These are phyloP conservation scores for Pitangus sulphuratus DNA, from an alignment of 2,797 vertebrate genomes.

Conservation along the genomic window DNA sequence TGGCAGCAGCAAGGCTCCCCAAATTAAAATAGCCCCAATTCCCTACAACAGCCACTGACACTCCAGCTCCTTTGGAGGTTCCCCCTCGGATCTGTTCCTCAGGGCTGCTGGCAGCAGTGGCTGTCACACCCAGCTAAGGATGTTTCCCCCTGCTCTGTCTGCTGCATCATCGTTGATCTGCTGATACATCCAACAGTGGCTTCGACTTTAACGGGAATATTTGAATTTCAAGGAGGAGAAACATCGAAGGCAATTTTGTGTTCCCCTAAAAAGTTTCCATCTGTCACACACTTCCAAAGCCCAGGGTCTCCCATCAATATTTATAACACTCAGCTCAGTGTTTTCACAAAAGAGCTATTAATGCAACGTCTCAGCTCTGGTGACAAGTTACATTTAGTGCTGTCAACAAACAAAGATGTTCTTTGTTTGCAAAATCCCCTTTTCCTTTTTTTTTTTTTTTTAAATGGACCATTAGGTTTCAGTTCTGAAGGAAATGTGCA, in stretches of 20 bases:
- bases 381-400: constrained; percentile 72
- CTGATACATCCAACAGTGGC: background rate
- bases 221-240: background rate
- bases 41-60: background rate
- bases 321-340: constrained; percentile 17
- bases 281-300: background rate
- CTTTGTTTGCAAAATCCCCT: constrained; percentile 29
- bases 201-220: background rate
- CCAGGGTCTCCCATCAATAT: constrained; percentile 61
- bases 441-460: background rate
- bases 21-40: background rate
- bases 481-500: constrained; percentile 18
- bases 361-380: constrained; percentile 55
- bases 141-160: background rate
- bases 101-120: background rate
- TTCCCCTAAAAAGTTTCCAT: constrained; percentile 15
- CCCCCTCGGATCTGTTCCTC: background rate
- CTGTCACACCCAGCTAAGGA: background rate
- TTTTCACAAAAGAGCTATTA: constrained; percentile 50
- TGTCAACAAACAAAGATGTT: constrained; percentile 70
- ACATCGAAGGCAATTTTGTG: background rate
- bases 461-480: background rate
- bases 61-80: background rate
- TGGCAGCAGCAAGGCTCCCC: background rate
- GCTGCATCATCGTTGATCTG: background rate